Percentiles rank a stretch among this genome's conserved stretches.
phyloP scores from a whole-genome alignment of 2,888 invertebrate species.

The Apodemia duryi region DNA sequence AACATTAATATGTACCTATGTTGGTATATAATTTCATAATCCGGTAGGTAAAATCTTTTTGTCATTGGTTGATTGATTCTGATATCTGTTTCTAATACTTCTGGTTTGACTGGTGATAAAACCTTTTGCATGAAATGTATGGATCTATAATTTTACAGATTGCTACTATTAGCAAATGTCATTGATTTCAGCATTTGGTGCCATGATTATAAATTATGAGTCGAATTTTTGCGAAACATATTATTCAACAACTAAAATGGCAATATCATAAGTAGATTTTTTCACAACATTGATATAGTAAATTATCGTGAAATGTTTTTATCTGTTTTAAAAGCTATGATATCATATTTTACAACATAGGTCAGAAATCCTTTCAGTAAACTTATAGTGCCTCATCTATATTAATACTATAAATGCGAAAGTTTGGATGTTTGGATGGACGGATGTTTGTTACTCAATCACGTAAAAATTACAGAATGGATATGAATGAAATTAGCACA shows the following conservation, averaged over 20 bases:
- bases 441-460: too few relatives aligned
- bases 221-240: slow-evolving; percentile 11
- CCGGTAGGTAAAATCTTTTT: too few relatives aligned
- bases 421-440: too few relatives aligned
- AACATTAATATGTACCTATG: too few relatives aligned
- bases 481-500: too few relatives aligned
- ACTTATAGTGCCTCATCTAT: too few relatives aligned
- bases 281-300: neutral
- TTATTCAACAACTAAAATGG: slow-evolving; percentile 11
- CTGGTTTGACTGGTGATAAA: neutral
- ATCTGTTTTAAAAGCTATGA: neutral
- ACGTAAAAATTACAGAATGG: too few relatives aligned
- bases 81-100: neutral
- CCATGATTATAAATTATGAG: slow-evolving; percentile 11
- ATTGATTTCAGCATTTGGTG: neutral
- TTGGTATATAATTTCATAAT: too few relatives aligned
- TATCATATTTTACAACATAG: neutral
- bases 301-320: neutral
- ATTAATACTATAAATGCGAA: too few relatives aligned
- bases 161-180: slow-evolving; percentile 6
- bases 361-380: neutral
- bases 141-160: neutral
- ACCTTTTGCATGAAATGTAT: neutral
- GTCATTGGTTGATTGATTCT: too few relatives aligned
- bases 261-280: slow-evolving; percentile 5